Evolutionary conservation across 37 sponge, comb jelly and placozoan species (phyloP), one percentile per base, ranked within the genome.

Genomic region (Diacarnus erythraeanus): DNA sequence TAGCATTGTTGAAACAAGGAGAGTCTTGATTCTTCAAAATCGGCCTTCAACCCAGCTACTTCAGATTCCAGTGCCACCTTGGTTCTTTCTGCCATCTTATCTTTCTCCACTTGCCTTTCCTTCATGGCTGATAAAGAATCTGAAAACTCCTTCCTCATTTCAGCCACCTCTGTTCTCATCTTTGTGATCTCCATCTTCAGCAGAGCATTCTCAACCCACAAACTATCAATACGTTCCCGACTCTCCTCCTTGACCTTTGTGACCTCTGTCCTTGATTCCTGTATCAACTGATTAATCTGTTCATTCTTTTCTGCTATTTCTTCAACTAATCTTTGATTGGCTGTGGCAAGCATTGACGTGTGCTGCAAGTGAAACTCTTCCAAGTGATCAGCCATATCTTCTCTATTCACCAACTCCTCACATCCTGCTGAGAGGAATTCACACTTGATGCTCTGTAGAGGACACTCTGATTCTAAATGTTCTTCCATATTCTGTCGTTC

Each of bases 371-470:
- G 57, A 42, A 3, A 64, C 1, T 61, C 22, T 38, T n/a, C 64
- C 36, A 74, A 42, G 37, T 84, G 84, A 31, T 57, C 44, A 27
- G 39, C 30, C 71, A 76, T 71, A 2, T 84, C 77, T 56, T 84
- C 27, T 23, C 84, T 40, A 18, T 30, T 38, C 0, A 77, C 18
- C 39, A 35, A 2, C 30, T 39, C 61, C 59, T 69, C 71, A 69
- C 84, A 84, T 15, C 84, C 84, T 47, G 82, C 74, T 34, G 41
- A 61, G 0, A 33, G 63, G 74, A 82, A 73, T 31, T 59, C 63
- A 34, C 82, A 82, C 23, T 74, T 65, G 3, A 73, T 37, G 17
- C 63, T 23, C 51, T 71, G 42, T 17, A 72, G 51, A 2, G 82
- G 82, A 33, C 82, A 82, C 17, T 82, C 74, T 0, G 10, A 20